These are phyloP conservation scores for Chrysina gloriosa DNA, from an alignment of 2,888 invertebrate species.

Conservation along the genomic window DNA sequence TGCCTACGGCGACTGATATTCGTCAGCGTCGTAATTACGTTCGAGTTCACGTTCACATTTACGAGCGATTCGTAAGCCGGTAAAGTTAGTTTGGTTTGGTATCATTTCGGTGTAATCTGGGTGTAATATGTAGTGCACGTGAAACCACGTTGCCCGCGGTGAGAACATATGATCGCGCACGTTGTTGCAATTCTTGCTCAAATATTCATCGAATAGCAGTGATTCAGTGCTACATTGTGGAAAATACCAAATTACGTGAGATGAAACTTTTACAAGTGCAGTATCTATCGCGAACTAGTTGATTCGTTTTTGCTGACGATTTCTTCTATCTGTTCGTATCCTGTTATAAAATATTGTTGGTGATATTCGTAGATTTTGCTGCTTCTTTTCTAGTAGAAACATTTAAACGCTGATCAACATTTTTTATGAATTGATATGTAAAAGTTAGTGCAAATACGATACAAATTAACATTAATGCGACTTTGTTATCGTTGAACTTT, in stretches of 20 bases:
- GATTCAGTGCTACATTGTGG: slow-evolving; percentile 3
- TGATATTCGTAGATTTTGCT: too few species aligned
- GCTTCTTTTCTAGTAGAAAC: neutral
- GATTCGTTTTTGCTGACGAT: neutral
- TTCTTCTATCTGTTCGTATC: neutral
- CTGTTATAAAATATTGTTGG: too few species aligned
- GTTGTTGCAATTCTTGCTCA: neutral
- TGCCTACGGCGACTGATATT: slow-evolving; percentile 24
- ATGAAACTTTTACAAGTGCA: neutral
- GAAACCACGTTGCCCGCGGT: neutral
- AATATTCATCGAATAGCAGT: neutral
- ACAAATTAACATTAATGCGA: too few species aligned
- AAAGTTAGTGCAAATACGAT: too few species aligned
- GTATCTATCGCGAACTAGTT: neutral
- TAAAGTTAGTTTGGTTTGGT: neutral
- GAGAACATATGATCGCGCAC: neutral
- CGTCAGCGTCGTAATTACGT: neutral
- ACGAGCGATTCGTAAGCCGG: neutral
- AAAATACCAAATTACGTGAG: slow-evolving; percentile 10
- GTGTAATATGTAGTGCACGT: neutral
- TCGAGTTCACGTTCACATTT: neutral
- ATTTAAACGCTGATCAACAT: too few species aligned
- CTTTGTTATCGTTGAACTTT: too few species aligned
- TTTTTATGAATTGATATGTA: too few species aligned
- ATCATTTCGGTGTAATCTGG: neutral